Evolutionary conservation across 2,113 vertebrate genomes (phyloP).

Genomic region (Prunella fulvescens): DNA sequence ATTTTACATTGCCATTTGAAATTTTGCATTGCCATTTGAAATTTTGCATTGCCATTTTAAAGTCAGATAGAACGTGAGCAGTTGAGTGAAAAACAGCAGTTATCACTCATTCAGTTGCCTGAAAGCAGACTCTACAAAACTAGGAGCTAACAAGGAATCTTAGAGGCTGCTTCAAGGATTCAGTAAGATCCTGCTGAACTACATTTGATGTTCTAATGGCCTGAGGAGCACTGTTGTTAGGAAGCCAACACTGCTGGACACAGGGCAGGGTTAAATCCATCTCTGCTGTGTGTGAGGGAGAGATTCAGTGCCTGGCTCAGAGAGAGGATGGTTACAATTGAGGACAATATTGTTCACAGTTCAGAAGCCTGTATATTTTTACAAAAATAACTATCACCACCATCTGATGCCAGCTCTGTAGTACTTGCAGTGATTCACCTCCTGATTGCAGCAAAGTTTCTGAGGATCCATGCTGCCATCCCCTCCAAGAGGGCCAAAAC

Average conservation of each 20-base stretch:
- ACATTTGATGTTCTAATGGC: neutral
- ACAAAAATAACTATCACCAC: neutral
- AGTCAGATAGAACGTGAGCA: neutral
- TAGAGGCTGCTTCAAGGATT: neutral
- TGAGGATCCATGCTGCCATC: neutral
- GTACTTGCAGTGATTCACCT: neutral
- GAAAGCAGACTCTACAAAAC: neutral
- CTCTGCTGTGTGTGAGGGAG: neutral
- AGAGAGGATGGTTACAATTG: accelerated
- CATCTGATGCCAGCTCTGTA: neutral
- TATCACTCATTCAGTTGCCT: neutral
- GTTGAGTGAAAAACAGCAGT: neutral
- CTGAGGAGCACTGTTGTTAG: neutral
- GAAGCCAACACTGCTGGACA: neutral
- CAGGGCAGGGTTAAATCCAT: neutral
- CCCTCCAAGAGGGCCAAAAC: neutral
- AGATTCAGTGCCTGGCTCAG: neutral
- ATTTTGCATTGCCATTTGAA: neutral
- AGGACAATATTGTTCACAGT: neutral
- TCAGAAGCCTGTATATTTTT: neutral
- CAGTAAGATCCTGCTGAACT: neutral
- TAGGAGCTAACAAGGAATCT: neutral
- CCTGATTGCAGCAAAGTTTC: neutral
- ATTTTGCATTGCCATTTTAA: neutral
- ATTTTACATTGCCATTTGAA: neutral